Evolutionary conservation across 2,797 vertebrate genomes (phyloP), one percentile per base, ranked within the genome.

Genomic region (Glossophaga mutica): DNA sequence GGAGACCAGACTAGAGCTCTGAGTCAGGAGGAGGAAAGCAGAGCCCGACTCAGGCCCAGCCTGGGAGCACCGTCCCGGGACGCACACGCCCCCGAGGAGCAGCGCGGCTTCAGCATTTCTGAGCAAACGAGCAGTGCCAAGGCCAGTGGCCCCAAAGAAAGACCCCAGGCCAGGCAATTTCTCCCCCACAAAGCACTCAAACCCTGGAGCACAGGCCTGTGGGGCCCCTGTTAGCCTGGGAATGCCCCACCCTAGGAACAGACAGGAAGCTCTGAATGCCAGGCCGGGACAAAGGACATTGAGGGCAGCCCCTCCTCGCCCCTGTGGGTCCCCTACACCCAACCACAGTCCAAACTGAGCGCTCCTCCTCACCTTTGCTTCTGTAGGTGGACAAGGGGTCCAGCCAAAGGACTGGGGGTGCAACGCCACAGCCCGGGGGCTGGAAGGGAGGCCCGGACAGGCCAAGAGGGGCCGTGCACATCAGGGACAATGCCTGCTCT

Each of bases 401-500:
- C 52, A 42, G 18, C 18, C 34, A 29, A 42, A 62, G 19, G 29
- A 52, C 11, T 9, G 6, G 18, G 12, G 6, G 4, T 52, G 0
- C n/a, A 29, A 50, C 0, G 0, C 9, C 10, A 57, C 52, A 26
- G 16, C 57, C 26, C 4, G 29, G 44, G 55, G 4, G 32, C 14
- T 21, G 15, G 29, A 74, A 78, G 5, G n/a, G 37, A 34, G 39
- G 8, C 9, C 76, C 73, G 9, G 19, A 34, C 1, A 19, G 67
- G 46, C 67, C 42, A 5, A 1, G 16, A 42, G 39, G 39, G 29
- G 9, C 39, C 32, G 0, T 10, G 5, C 14, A 73, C 9, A 6
- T 3, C 2, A 34, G 34, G 39, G 39, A 8, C 15, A 0, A 4
- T 2, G 2, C 2, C 39, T 21, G 1, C n/a, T 37, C 22, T 91